Base-by-base conservation (phyloP, 2,797 vertebrate genomes). In the Enteromius afrohamiltoni region DNA sequence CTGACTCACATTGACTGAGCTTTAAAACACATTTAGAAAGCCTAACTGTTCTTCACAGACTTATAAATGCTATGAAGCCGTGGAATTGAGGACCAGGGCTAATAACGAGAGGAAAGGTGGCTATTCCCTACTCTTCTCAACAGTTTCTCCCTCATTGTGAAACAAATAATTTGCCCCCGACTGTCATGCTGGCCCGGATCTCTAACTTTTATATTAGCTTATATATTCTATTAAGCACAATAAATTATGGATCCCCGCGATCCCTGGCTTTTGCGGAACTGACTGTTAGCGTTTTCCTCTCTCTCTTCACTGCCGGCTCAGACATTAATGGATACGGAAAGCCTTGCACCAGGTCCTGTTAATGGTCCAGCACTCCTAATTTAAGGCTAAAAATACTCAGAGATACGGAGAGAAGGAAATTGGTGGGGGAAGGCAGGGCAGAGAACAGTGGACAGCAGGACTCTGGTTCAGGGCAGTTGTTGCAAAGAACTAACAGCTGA, bases 171-270 rank as follows among this genome's bases (percentile, higher is more conserved):
- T 69, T 83, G 73, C 74, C 80, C 8, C 17, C 79, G 80, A 71
- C 79, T 81, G 14, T 67, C 40, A n/a, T 64, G 58, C 9, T 40
- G 19, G 40, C 73, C 62, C 17, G 62, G 62, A 86, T 87, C 65
- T 87, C 51, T 29, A 82, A 31, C 29, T 92, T 84, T 86, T 89
- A 88, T 89, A 87, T 87, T 87, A 90, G 87, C 83, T 80, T 79
- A 78, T 90, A 91, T 86, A 91, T 92, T 89, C 83, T 89, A 73
- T 92, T 91, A 91, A 87, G 84, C 89, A 78, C 65, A 86, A 83
- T 93, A 86, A 92, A 92, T 93, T 89, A 91, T 91, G 86, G 89
- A 91, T 85, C 87, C 83, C 77, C 86, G 79, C 86, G 68, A 81
- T 55, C 21, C 58, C 71, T 65, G 53, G 65, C 51, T 19, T n/a